A percentile compares a stretch with the other conserved stretches of the same genome.
phyloP scores from a whole-genome alignment of 2,888 invertebrate species.

The Brenthis ino region DNA sequence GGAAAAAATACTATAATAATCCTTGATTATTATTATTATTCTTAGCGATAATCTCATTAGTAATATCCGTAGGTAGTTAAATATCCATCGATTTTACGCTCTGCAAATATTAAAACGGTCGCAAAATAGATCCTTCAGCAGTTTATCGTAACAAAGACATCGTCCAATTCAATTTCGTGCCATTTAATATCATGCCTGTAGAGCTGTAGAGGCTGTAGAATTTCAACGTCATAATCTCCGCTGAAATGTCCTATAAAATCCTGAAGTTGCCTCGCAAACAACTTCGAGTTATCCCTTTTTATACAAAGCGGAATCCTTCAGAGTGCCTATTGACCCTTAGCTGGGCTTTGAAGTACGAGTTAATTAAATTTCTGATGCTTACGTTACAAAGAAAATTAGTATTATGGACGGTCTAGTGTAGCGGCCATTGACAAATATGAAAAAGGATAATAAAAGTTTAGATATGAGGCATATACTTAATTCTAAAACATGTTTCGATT shows the following conservation, averaged over 20 bases:
- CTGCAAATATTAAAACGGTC: conserved; percentile 1
- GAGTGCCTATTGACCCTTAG: conserved; percentile 64
- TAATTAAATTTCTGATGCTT: conserved; percentile 75
- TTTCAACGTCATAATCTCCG: conserved; percentile 23
- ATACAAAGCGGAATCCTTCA: conserved; percentile 55
- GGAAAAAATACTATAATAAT: too few species aligned
- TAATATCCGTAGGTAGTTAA: background rate
- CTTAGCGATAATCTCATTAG: background rate
- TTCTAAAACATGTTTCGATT: background rate
- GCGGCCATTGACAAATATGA: conserved; percentile 9
- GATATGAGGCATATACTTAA: background rate
- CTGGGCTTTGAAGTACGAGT: conserved; percentile 67
- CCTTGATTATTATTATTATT: too few species aligned
- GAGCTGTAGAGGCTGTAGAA: conserved; percentile 18
- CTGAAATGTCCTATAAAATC: conserved; percentile 35
- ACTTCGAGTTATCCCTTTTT: conserved; percentile 55
- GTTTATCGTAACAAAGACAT: conserved; percentile 3
- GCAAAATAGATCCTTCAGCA: conserved; percentile 1
- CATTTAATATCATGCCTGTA: conserved; percentile 17
- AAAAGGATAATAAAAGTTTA: background rate
- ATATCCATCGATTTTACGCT: background rate
- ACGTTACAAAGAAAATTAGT: conserved; percentile 61
- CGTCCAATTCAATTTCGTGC: conserved; percentile 10
- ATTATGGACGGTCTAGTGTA: conserved; percentile 13
- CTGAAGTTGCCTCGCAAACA: conserved; percentile 30